These are phyloP conservation scores for Melanotus villosus DNA, from an alignment of 2,888 invertebrate species.

Conservation along the genomic window DNA sequence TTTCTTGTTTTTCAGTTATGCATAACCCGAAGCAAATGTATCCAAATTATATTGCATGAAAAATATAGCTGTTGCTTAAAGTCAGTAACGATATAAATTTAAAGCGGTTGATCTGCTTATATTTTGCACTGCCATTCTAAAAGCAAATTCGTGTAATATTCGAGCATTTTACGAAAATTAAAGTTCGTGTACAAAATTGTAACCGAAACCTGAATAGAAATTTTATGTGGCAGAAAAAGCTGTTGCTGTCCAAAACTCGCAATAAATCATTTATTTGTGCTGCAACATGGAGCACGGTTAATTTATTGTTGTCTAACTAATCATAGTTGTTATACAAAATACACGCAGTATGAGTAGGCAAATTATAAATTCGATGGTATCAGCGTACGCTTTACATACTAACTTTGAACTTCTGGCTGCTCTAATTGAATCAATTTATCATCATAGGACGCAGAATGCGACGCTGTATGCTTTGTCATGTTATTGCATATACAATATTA, in stretches of 20 bases:
- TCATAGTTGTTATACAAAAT: conserved; percentile 23
- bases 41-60: no score
- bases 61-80: no score
- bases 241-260: conserved; percentile 14
- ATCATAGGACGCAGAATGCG: neutral
- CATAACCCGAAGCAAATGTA: no score
- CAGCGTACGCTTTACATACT: conserved; percentile 21
- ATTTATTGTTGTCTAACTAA: conserved; percentile 32
- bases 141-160: conserved; percentile 23
- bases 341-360: conserved; percentile 13
- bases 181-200: conserved; percentile 12
- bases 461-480: neutral
- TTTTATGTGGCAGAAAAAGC: conserved; percentile 31
- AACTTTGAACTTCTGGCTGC: conserved; percentile 27
- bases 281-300: conserved; percentile 9
- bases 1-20: no score
- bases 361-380: conserved; percentile 31
- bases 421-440: conserved; percentile 33
- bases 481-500: neutral
- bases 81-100: no score
- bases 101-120: no score
- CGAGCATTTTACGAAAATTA: conserved; percentile 8
- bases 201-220: conserved; percentile 5
- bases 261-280: conserved; percentile 33
- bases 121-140: neutral